Conservation (phyloP, 2,797 vertebrate genomes). For the Helicolenus hilgendorfi region DNA sequence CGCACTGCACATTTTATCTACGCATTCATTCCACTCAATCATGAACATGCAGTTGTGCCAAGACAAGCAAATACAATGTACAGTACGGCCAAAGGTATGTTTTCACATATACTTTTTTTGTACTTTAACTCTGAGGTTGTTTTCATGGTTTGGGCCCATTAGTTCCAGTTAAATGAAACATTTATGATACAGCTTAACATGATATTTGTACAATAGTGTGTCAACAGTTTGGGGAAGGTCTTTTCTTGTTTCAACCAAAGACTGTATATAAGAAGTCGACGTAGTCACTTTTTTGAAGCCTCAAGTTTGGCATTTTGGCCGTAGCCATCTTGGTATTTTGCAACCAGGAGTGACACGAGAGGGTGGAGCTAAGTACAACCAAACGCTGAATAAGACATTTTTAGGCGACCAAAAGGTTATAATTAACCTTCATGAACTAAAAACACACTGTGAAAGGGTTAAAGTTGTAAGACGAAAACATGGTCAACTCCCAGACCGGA, state of each 20-base stretch:
- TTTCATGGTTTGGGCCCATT: neutral
- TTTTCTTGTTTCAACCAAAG: neutral
- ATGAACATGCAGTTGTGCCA: slow-evolving; percentile 2
- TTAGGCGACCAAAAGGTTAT: too few relatives aligned
- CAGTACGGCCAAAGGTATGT: neutral
- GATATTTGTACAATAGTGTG: neutral
- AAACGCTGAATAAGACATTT: rapidly evolving
- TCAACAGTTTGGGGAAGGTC: neutral
- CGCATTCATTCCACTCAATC: neutral
- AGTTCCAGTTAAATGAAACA: neutral
- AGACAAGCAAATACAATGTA: slow-evolving; percentile 23
- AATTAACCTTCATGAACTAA: too few relatives aligned
- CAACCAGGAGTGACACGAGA: too few relatives aligned
- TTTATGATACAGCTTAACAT: neutral
- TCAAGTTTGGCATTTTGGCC: too few relatives aligned
- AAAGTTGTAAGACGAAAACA: too few relatives aligned
- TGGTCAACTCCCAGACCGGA: rapidly evolving
- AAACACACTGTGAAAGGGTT: too few relatives aligned
- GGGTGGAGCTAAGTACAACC: too few relatives aligned
- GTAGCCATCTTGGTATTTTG: too few relatives aligned
- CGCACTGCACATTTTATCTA: neutral
- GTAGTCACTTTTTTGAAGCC: too few relatives aligned
- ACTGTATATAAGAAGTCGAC: too few relatives aligned
- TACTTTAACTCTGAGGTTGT: neutral
- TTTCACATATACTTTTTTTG: neutral